phyloP scores from a whole-genome alignment of 2,797 vertebrate genomes.

The Halcyon leucocephala region DNA sequence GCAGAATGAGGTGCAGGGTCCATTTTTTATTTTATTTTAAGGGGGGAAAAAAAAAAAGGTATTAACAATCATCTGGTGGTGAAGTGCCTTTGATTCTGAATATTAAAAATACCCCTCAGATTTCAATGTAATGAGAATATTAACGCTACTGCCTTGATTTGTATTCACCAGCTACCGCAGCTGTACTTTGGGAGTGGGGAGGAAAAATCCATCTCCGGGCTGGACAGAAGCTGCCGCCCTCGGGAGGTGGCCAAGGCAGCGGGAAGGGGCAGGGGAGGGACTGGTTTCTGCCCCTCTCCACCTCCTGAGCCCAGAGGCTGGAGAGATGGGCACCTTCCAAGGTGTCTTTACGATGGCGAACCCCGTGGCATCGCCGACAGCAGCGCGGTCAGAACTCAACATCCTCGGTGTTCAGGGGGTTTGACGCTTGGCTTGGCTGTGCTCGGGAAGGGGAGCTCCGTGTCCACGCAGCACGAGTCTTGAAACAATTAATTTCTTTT shows the following conservation, averaged over 20 bases:
- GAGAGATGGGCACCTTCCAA: neutral
- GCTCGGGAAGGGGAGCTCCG: neutral
- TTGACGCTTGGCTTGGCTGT: neutral
- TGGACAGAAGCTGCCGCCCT: neutral
- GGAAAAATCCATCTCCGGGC: neutral
- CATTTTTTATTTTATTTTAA: neutral
- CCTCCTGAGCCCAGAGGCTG: accelerated
- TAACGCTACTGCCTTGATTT: conserved; percentile 54
- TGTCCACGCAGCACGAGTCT: accelerated
- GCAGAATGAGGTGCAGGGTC: neutral
- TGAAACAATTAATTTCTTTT: neutral
- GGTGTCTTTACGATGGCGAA: accelerated
- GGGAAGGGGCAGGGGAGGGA: neutral
- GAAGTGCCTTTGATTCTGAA: conserved; percentile 67
- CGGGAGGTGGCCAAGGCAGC: accelerated
- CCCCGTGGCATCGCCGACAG: accelerated
- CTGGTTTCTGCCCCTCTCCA: accelerated
- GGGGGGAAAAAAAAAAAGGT: neutral
- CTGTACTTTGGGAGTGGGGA: neutral
- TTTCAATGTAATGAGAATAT: conserved; percentile 51
- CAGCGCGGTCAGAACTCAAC: accelerated
- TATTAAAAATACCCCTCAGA: conserved; percentile 59
- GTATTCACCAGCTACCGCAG: conserved; percentile 1
- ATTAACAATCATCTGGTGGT: neutral
- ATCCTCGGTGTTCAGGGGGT: neutral